Conservation (phyloP, 2,797 vertebrate genomes). For the Hippoglossus hippoglossus region DNA sequence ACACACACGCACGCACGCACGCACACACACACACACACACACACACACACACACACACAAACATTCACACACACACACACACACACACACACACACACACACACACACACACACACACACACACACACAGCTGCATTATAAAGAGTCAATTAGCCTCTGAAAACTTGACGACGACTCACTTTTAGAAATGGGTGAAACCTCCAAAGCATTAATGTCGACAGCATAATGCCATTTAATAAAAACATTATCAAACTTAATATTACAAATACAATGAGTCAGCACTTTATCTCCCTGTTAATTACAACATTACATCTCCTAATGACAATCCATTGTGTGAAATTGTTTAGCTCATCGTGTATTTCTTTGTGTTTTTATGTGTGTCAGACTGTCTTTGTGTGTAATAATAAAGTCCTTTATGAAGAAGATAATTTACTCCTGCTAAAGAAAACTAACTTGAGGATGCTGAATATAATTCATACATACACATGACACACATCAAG, state of each 20-base stretch:
- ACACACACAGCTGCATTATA: constrained; percentile 54
- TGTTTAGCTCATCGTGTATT: constrained; percentile 2
- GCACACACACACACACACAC: not conserved
- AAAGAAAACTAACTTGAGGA: constrained; percentile 42
- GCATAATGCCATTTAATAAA: constrained; percentile 76
- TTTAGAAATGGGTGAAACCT: constrained; percentile 61
- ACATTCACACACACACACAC: not conserved
- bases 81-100: not conserved
- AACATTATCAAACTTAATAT: constrained; percentile 77
- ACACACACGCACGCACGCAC: not conserved
- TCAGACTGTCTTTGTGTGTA: constrained; percentile 10
- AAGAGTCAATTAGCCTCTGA: constrained; percentile 73
- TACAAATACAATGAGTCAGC: constrained; percentile 65
- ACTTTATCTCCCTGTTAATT: constrained; percentile 73
- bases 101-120: constrained; percentile 7
- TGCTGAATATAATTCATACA: constrained; percentile 19
- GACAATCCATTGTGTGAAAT: constrained; percentile 47
- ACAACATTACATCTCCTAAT: constrained; percentile 66
- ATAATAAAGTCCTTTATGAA: constrained; percentile 52
- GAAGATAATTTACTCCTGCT: constrained; percentile 66
- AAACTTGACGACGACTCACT: constrained; percentile 77
- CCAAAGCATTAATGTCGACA: constrained; percentile 66
- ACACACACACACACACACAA: constrained; percentile 12
- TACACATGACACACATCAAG: too few species aligned
- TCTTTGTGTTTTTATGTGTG: constrained; percentile 25